These are phyloP conservation scores for Lasioglossum calceatum DNA, from an alignment of 2,888 invertebrate genomes.

Conservation along the genomic window DNA sequence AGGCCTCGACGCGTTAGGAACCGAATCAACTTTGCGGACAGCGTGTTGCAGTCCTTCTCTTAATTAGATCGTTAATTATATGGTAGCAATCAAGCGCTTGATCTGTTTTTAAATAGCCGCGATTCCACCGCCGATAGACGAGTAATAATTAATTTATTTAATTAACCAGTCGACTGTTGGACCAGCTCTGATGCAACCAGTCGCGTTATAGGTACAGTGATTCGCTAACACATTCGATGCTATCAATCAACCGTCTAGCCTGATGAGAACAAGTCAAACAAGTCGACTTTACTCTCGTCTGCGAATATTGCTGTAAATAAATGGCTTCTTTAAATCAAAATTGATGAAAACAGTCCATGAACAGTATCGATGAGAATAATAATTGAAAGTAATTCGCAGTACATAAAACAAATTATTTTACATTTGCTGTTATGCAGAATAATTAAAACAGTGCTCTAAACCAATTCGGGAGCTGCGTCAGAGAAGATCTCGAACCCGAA, in stretches of 20 bases:
- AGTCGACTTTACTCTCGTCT: background rate
- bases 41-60: background rate
- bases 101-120: background rate
- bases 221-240: background rate
- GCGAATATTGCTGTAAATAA: background rate
- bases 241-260: background rate
- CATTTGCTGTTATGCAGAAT: background rate
- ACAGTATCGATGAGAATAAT: too few relatives aligned
- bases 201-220: background rate
- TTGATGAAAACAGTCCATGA: background rate
- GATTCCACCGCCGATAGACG: background rate
- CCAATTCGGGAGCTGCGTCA: background rate
- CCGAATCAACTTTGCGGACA: background rate
- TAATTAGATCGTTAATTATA: conserved; percentile 4
- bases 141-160: background rate
- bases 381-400: too few relatives aligned
- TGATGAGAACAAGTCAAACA: background rate
- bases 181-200: background rate
- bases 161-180: background rate
- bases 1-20: background rate
- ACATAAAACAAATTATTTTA: background rate
- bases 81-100: background rate
- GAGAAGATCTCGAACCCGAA: background rate
- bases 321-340: background rate
- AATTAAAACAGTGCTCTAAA: background rate